These are phyloP conservation scores for Platyscapa corneri DNA, from an alignment of 1,140 invertebrate genomes.

Conservation along the genomic window DNA sequence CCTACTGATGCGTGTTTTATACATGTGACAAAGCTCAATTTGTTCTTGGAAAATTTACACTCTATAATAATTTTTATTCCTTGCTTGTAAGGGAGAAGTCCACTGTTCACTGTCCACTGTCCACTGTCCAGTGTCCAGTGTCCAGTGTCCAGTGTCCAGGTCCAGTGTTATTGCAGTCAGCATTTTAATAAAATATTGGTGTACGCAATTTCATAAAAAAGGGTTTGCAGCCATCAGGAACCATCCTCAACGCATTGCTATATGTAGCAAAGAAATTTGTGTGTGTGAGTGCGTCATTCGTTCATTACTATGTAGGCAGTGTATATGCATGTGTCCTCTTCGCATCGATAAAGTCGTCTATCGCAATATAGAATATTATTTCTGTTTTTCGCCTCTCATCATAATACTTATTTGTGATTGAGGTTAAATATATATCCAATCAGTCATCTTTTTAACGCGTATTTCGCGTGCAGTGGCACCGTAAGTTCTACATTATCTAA, in stretches of 20 bases:
- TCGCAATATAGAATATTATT: background rate
- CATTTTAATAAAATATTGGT: background rate
- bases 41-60: background rate
- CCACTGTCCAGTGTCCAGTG: too few relatives aligned
- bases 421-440: constrained; percentile 7
- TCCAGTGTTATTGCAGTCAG: background rate
- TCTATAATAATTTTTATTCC: background rate
- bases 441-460: background rate
- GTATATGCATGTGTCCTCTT: background rate
- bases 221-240: background rate
- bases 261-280: background rate
- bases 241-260: background rate
- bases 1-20: background rate
- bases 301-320: background rate
- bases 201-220: background rate
- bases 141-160: background rate
- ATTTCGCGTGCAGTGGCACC: background rate
- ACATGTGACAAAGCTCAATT: background rate
- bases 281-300: background rate
- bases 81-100: background rate
- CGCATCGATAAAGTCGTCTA: background rate
- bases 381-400: background rate
- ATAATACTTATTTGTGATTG: background rate
- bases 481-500: background rate
- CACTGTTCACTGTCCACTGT: background rate